These are phyloP conservation scores for Nyctibius grandis DNA, from an alignment of 2,797 vertebrate species.

Conservation along the genomic window DNA sequence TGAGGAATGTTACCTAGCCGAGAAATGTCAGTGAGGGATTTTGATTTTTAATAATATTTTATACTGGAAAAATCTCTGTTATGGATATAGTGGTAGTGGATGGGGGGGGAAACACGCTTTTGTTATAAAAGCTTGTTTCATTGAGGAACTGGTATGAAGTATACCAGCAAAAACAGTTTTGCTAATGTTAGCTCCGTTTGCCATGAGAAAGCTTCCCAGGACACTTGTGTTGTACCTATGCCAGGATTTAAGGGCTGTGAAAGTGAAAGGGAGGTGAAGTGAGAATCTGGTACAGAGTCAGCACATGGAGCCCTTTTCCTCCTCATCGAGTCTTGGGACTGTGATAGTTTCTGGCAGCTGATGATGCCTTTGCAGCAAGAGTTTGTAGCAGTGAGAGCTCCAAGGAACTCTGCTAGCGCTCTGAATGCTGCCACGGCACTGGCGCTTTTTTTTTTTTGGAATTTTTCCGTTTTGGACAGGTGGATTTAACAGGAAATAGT, in stretches of 20 bases:
- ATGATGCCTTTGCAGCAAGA: not conserved
- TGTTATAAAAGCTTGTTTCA: not conserved
- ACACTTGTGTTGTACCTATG: not conserved
- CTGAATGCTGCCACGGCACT: not conserved
- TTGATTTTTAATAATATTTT: not conserved
- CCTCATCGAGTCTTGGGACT: not conserved
- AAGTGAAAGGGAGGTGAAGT: not conserved
- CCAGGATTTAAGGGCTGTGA: not conserved
- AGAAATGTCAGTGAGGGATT: not conserved
- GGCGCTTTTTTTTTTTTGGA: not conserved
- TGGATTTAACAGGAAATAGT: not conserved
- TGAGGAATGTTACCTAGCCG: not conserved
- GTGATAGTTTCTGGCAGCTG: not conserved
- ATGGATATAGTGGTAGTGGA: not conserved
- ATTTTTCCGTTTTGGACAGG: not conserved
- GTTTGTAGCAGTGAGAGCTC: not conserved
- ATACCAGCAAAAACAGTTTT: constrained; percentile 3
- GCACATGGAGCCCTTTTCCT: not conserved
- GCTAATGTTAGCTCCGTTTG: not conserved
- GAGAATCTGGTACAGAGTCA: not conserved
- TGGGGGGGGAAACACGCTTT: not conserved
- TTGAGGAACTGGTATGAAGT: not conserved
- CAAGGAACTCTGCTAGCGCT: not conserved
- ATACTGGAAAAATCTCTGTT: not conserved
- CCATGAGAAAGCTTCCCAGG: not conserved